Evolutionary conservation across 2,888 invertebrate species (phyloP).

Genomic region (Thereva unica): DNA sequence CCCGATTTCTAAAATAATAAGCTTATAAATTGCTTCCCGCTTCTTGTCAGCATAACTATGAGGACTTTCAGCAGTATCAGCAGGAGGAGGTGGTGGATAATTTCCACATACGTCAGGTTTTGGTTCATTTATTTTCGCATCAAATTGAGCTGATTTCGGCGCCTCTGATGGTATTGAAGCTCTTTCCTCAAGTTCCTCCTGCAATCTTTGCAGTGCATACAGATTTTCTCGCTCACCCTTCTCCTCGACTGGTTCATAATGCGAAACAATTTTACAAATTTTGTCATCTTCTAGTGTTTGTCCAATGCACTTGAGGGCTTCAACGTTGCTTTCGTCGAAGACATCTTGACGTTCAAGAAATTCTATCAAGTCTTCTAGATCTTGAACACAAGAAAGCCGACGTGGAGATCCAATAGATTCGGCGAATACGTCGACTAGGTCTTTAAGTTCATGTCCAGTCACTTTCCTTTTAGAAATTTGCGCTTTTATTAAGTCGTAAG

Average conservation of each 20-base stretch:
- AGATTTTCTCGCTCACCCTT: background rate
- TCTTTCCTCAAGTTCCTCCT: background rate
- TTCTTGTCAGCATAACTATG: background rate
- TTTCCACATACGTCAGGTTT: too few relatives aligned
- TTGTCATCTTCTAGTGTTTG: constrained; percentile 37
- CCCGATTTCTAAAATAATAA: constrained; percentile 52
- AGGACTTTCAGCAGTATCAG: constrained; percentile 1
- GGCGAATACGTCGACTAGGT: constrained; percentile 46
- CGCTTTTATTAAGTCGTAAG: constrained; percentile 49
- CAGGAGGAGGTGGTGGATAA: too few relatives aligned
- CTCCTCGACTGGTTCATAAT: constrained; percentile 39
- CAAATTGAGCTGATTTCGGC: background rate
- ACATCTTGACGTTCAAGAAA: constrained; percentile 50
- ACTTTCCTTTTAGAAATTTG: constrained; percentile 39
- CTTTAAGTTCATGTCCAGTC: constrained; percentile 40
- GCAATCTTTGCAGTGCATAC: constrained; percentile 11
- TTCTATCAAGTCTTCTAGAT: constrained; percentile 48
- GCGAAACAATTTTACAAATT: constrained; percentile 44
- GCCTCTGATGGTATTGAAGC: background rate
- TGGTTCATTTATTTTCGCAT: too few relatives aligned
- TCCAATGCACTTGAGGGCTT: constrained; percentile 45
- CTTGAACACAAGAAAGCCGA: constrained; percentile 46
- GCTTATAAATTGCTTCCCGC: constrained; percentile 48
- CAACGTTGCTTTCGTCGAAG: constrained; percentile 49
- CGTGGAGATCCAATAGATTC: constrained; percentile 49